These are phyloP conservation scores for Drosophila falleni DNA, from an alignment of 2,888 invertebrate species.

Conservation along the genomic window DNA sequence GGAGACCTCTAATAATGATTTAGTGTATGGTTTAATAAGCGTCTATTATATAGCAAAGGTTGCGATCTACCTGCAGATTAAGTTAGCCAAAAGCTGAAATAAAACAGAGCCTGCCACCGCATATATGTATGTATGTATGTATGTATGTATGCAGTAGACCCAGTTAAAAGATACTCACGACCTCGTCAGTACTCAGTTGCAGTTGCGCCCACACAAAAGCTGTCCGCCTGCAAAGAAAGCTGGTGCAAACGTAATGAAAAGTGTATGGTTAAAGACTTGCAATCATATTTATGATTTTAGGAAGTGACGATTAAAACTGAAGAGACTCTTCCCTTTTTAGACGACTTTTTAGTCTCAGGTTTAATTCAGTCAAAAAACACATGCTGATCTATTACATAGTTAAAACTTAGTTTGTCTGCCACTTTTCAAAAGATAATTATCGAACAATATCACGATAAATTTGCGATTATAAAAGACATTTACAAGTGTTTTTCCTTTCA, in stretches of 20 bases:
- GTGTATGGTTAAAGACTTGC: conserved; percentile 16
- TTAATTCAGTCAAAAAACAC: background rate
- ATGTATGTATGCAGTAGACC: conserved; percentile 48
- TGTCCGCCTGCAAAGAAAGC: conserved; percentile 63
- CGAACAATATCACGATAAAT: conserved; percentile 16
- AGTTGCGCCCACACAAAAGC: conserved; percentile 58
- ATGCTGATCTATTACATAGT: conserved; percentile 8
- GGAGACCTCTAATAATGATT: background rate
- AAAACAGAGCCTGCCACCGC: conserved; percentile 13
- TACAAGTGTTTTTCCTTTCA: conserved; percentile 20
- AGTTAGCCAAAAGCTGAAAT: conserved; percentile 9
- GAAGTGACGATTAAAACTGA: conserved; percentile 21
- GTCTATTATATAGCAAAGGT: background rate
- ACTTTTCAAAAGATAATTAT: conserved; percentile 13
- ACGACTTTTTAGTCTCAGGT: background rate
- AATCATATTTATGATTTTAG: conserved; percentile 19
- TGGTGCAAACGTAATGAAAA: conserved; percentile 51
- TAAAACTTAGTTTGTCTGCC: conserved; percentile 5
- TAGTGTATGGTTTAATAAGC: background rate
- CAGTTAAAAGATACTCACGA: conserved; percentile 75
- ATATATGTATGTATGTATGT: conserved; percentile 49
- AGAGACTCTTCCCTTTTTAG: conserved; percentile 6
- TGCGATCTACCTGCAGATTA: background rate
- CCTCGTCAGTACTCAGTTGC: conserved; percentile 66
- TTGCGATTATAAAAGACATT: conserved; percentile 14